phyloP scores from a whole-genome alignment of 2,888 invertebrate species.

The Melieria crassipennis region DNA sequence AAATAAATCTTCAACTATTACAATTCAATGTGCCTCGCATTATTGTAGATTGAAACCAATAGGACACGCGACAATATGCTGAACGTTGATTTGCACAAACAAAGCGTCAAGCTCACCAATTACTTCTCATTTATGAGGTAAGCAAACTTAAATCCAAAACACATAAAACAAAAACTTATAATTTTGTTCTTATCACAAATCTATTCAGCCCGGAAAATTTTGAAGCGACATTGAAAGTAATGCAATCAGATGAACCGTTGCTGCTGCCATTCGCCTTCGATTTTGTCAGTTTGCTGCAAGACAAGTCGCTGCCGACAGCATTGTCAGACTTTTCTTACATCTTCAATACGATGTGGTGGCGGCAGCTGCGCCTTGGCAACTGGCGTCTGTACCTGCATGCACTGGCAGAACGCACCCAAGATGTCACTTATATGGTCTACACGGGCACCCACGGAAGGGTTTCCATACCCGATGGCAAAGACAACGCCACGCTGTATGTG shows the following conservation, averaged over 20 bases:
- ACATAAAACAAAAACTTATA: not conserved
- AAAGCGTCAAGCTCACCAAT: too few relatives aligned
- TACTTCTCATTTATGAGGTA: too few relatives aligned
- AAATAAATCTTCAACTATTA: too few relatives aligned
- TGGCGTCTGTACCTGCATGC: slow-evolving; percentile 36
- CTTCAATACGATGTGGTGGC: slow-evolving; percentile 39
- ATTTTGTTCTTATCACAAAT: not conserved
- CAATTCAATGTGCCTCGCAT: too few relatives aligned
- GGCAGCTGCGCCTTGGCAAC: slow-evolving; percentile 37
- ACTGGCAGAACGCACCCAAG: slow-evolving; percentile 25
- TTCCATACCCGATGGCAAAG: not conserved
- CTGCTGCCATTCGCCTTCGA: slow-evolving; percentile 16
- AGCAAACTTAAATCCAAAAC: too few relatives aligned
- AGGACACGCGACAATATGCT: too few relatives aligned
- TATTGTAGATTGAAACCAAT: too few relatives aligned
- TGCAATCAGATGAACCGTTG: not conserved
- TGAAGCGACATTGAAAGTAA: not conserved
- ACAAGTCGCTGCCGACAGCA: not conserved
- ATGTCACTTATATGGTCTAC: slow-evolving; percentile 29
- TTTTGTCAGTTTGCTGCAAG: slow-evolving; percentile 13
- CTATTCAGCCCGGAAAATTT: not conserved
- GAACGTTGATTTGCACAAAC: too few relatives aligned
- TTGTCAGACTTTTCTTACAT: slow-evolving; percentile 10
- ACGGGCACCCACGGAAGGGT: slow-evolving; percentile 22
- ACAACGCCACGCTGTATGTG: not conserved